Evolutionary conservation across 2,797 vertebrate genomes (phyloP), one percentile per base, ranked within the genome.

Genomic region (Halcyon chelicuti): DNA sequence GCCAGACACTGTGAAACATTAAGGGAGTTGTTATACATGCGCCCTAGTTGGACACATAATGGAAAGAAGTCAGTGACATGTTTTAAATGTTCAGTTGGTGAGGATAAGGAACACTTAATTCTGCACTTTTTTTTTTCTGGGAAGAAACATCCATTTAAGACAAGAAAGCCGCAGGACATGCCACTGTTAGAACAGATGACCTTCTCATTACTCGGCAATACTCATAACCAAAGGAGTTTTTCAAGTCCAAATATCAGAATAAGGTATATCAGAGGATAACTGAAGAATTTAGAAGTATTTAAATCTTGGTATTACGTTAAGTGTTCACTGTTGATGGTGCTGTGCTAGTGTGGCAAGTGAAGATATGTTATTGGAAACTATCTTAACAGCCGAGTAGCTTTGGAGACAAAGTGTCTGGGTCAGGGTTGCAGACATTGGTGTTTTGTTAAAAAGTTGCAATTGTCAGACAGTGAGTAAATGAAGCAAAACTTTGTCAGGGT

Each of bases 391-490:
- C 49, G 28, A 14, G 76, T 73, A 61, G 55, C 40, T 83, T 70
- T 80, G 52, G 71, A 85, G 60, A 67, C 20, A 29, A 40, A 44
- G 26, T 80, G 63, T 67, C 71, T 90, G 40, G 29, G n/a, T 19
- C 31, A 67, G 33, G 15, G 18, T 52, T 75, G 29, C 49, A 92
- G 49, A 62, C 19, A 7, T 1, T 25, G 22, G 25, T 57, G 16
- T 85, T 90, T 54, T 71, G 44, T 74, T 88, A 52, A 86, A 86
- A 52, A 61, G 73, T 46, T 90, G 29, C 25, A 22, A 3, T 19
- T 89, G 21, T 70, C 25, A n/a, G 46, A 51, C 7, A 65, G 20
- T 25, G 47, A 22, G 37, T 22, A 80, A 61, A 67, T 52, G 12
- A 79, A 93, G 39, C 9, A 58, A 22, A 83, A 28, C 16, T 7